These are phyloP conservation scores for Rhynchopsitta pachyrhyncha DNA, from an alignment of 2,113 vertebrate genomes.

Conservation along the genomic window DNA sequence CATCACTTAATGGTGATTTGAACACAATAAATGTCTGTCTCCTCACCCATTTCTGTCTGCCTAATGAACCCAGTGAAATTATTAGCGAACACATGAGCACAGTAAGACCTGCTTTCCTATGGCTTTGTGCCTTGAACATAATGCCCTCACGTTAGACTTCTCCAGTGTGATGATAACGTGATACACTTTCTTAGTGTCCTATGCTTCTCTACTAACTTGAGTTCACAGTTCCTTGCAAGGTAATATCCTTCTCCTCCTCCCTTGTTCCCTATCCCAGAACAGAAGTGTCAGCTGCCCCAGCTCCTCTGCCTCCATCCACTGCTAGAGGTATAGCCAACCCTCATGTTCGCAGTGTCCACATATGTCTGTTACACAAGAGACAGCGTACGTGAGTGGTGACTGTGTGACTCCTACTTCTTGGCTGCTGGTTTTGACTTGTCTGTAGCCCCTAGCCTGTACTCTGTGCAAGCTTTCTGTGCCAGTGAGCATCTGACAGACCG, in stretches of 20 bases:
- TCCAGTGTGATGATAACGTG: neutral
- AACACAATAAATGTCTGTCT: neutral
- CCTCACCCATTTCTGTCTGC: neutral
- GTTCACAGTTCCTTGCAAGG: neutral
- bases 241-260: neutral
- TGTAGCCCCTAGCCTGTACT: neutral
- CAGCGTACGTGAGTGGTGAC: rapidly evolving
- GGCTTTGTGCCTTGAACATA: neutral
- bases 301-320: neutral
- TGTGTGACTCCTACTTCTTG: neutral
- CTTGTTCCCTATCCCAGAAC: neutral
- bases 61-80: neutral
- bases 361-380: neutral
- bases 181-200: neutral
- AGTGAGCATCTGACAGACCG: neutral
- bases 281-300: neutral
- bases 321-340: neutral
- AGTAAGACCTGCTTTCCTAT: neutral
- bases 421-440: neutral
- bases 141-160: neutral
- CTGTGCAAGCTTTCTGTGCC: neutral
- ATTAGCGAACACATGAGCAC: rapidly evolving
- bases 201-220: neutral
- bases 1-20: neutral
- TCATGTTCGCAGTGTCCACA: neutral